phyloP scores from a whole-genome alignment of 2,797 vertebrate species.

The Sylvia borin region DNA sequence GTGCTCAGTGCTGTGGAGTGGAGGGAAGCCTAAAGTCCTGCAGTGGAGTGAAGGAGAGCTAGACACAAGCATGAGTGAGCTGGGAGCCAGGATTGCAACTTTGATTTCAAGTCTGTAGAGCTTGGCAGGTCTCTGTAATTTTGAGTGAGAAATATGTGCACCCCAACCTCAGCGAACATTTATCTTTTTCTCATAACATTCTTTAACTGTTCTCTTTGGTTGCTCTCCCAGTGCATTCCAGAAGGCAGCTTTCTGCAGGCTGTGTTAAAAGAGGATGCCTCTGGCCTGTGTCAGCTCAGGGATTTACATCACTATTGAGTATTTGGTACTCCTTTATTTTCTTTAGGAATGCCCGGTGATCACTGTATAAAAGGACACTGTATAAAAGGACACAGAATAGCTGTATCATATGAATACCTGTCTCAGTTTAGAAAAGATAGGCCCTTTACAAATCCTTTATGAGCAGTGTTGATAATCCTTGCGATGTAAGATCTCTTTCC shows the following conservation, averaged over 20 bases:
- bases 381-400: background rate
- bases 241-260: slow-evolving; percentile 9
- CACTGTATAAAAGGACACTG: background rate
- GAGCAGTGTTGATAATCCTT: background rate
- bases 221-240: slow-evolving; percentile 2
- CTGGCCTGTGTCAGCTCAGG: background rate
- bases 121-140: slow-evolving; percentile 26
- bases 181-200: slow-evolving; percentile 38
- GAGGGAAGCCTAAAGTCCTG: background rate
- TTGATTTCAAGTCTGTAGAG: background rate
- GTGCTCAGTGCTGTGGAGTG: background rate
- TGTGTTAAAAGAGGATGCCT: background rate
- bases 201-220: slow-evolving; percentile 44
- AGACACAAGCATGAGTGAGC: background rate
- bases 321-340: background rate
- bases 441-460: background rate
- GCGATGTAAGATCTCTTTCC: background rate
- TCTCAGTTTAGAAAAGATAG: background rate
- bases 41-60: background rate
- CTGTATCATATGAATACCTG: background rate
- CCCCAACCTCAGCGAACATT: slow-evolving; percentile 15
- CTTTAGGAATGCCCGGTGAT: background rate
- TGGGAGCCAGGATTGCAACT: background rate
- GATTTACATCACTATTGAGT: background rate
- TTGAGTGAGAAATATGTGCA: slow-evolving; percentile 30